A percentile compares a stretch with the other conserved stretches of the same genome.
Evolutionary conservation across 2,113 vertebrate species (phyloP).

Genomic region (Acrocephalus arundinaceus): DNA sequence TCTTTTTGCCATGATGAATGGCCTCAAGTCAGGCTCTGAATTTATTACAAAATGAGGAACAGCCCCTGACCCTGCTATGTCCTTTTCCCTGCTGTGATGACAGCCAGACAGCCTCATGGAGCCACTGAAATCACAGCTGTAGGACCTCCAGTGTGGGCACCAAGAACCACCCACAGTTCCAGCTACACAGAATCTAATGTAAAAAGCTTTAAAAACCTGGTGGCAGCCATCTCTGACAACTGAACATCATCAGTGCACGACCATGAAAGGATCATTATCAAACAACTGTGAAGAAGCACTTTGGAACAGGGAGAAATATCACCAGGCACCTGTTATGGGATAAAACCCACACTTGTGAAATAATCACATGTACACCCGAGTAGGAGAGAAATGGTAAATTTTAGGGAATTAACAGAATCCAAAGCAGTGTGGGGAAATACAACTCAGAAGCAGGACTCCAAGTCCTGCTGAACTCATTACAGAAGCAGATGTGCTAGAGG

Average conservation of each 20-base stretch:
- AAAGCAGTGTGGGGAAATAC: neutral
- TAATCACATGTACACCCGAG: neutral
- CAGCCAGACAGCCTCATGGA: neutral
- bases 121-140: neutral
- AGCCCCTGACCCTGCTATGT: neutral
- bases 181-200: neutral
- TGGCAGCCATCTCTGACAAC: neutral
- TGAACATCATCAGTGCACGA: neutral
- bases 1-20: constrained; percentile 6
- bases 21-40: neutral
- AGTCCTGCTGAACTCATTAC: too few relatives aligned
- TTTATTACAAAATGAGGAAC: neutral
- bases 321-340: neutral
- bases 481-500: too few relatives aligned
- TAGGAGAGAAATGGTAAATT: neutral
- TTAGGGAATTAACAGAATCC: neutral
- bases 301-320: neutral
- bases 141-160: neutral
- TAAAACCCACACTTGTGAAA: neutral
- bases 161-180: neutral
- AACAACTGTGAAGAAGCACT: neutral
- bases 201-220: neutral
- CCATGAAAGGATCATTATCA: neutral
- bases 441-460: too few relatives aligned
- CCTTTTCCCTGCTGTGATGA: neutral